Conservation (phyloP, 2,888 invertebrate genomes). For the Ichneumon xanthorius region DNA sequence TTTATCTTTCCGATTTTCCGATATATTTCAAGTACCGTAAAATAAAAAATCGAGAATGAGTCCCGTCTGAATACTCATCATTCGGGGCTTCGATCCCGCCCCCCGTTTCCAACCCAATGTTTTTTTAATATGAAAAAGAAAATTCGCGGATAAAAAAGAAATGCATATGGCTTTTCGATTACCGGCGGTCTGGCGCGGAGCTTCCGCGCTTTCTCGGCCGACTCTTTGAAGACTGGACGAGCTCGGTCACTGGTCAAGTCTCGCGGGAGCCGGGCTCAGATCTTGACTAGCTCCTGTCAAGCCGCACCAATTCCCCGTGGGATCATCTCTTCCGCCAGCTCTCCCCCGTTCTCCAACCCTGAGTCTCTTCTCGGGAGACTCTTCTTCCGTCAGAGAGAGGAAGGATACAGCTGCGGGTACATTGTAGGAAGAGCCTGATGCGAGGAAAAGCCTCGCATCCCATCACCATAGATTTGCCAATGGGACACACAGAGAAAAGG, state of each 20-base stretch:
- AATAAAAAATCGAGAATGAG: no score
- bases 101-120: no score
- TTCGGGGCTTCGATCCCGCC: no score
- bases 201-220: conserved; percentile 1
- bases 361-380: neutral
- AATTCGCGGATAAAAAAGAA: neutral
- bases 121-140: neutral
- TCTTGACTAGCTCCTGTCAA: conserved; percentile 35
- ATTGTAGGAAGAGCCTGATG: conserved; percentile 34
- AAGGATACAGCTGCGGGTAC: conserved; percentile 16
- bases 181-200: conserved; percentile 10
- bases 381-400: neutral
- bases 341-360: neutral
- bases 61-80: no score
- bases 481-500: conserved; percentile 55
- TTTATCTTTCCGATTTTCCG: no score
- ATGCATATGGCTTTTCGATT: conserved; percentile 39
- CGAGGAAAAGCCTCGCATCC: conserved; percentile 31
- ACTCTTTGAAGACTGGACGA: conserved; percentile 38
- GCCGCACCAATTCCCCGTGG: conserved; percentile 43
- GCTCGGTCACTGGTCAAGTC: conserved; percentile 44
- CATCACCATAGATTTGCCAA: conserved; percentile 58
- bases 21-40: no score
- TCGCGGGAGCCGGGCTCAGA: conserved; percentile 36
- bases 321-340: conserved; percentile 22